These are phyloP conservation scores for Hucho hucho DNA, from an alignment of 2,113 vertebrate species.

Conservation along the genomic window DNA sequence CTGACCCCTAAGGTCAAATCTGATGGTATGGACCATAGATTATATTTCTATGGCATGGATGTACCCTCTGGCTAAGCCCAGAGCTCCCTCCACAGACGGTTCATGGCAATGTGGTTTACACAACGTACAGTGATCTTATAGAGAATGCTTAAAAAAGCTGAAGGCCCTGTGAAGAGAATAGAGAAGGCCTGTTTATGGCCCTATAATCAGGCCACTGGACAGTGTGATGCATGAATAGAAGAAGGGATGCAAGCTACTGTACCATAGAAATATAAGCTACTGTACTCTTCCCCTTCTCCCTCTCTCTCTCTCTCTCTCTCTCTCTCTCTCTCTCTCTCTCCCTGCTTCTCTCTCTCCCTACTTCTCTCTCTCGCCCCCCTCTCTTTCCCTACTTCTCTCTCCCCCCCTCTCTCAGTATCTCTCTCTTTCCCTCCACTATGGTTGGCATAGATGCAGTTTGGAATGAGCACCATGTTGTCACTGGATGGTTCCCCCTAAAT, in stretches of 20 bases:
- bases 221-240: neutral
- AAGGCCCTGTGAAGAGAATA: no score
- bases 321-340: no score
- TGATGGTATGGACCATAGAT: no score
- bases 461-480: neutral
- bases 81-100: neutral
- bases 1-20: constrained; percentile 19
- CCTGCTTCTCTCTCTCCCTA: no score
- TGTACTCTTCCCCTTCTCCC: no score
- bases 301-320: no score
- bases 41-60: constrained; percentile 15
- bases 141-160: neutral
- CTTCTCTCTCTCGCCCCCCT: no score
- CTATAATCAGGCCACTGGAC: neutral
- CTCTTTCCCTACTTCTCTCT: no score
- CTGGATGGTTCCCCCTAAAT: constrained; percentile 4
- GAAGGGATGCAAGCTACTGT: no score
- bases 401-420: neutral
- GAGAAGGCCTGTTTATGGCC: no score
- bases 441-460: neutral
- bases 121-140: neutral
- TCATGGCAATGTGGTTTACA: neutral
- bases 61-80: constrained; percentile 24
- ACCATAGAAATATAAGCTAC: no score
- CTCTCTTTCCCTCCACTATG: neutral